Evolutionary conservation across 2,888 invertebrate species (phyloP).

Genomic region (Cantharis nigra): DNA sequence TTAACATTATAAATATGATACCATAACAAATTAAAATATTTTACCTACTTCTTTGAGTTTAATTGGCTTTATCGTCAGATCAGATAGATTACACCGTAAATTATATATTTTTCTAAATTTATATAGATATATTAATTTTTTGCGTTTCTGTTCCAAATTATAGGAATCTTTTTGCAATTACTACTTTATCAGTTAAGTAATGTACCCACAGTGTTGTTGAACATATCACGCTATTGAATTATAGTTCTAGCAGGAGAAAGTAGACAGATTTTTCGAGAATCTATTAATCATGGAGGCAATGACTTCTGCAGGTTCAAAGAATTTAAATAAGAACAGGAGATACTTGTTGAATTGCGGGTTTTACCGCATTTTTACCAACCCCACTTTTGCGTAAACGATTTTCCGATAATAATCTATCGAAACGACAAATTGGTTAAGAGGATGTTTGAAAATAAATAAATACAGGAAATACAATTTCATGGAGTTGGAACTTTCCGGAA

Average conservation of each 20-base stretch:
- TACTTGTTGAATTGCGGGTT: conserved; percentile 24
- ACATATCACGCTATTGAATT: conserved; percentile 43
- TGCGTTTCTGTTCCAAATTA: neutral
- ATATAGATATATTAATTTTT: neutral
- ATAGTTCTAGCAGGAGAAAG: conserved; percentile 47
- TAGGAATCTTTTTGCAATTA: neutral
- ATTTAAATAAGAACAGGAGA: conserved; percentile 31
- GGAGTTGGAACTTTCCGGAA: neutral
- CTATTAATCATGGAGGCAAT: conserved; percentile 47
- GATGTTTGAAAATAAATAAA: neutral
- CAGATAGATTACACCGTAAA: neutral
- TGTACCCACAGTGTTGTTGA: neutral
- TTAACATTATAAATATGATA: neutral
- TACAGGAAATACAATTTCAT: neutral
- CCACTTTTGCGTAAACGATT: neutral
- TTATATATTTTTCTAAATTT: neutral
- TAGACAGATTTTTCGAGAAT: conserved; percentile 53
- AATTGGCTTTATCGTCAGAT: neutral
- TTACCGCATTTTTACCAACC: conserved; percentile 17
- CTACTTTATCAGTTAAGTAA: neutral
- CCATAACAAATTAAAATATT: neutral
- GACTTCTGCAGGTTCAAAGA: conserved; percentile 43
- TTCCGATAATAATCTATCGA: neutral
- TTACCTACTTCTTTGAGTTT: neutral
- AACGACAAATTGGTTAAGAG: neutral